Base-by-base conservation (phyloP, 2,113 vertebrate species). In the Tiliqua scincoides region DNA sequence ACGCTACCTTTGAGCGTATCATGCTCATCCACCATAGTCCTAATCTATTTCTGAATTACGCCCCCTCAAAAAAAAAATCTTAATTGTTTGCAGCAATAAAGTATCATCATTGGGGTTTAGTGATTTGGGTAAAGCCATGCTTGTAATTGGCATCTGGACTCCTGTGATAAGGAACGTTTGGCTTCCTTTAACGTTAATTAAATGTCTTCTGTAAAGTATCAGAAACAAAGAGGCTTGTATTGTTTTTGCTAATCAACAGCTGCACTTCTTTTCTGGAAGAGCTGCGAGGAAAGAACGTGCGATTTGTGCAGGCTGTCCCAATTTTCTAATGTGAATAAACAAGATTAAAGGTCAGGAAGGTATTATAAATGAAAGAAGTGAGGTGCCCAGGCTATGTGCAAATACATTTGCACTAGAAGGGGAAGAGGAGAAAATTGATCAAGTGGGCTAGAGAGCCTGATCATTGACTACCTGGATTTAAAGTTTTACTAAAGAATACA, bases 311-410 rank as follows among this genome's bases (percentile, higher is more conserved):
- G 7, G n/a, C 74, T 59, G 17, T 78, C 77, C 25, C 23, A 54
- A 78, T 78, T 78, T 78, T 68, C 52, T 54, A 57, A 78, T 78
- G 48, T 70, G 84, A 78, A 77, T 70, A 85, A 78, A 59, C 63
- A 77, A 85, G 83, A 84, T 37, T 25, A 77, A 12, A 30, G 23
- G 27, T 32, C 62, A 37, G n/a, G 75, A 68, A 67, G 73, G n/a
- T 67, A 20, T n/a, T n/a, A n/a, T n/a, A n/a, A n/a, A 9, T 68
- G 83, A 85, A 40, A 59, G 61, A 61, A 85, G 43, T 65, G 43
- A 85, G 76, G 17, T 6, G 1, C 27, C 59, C 6, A 23, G 30
- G 12, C 27, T 61, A 35, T 3, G 37, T 52, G 52, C 40, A 70
- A 79, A 79, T 11, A 59, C 75, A 77, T 85, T 85, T 67, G 43